Conservation (phyloP, 1,140 invertebrate genomes). For the Calephelis nemesis region DNA sequence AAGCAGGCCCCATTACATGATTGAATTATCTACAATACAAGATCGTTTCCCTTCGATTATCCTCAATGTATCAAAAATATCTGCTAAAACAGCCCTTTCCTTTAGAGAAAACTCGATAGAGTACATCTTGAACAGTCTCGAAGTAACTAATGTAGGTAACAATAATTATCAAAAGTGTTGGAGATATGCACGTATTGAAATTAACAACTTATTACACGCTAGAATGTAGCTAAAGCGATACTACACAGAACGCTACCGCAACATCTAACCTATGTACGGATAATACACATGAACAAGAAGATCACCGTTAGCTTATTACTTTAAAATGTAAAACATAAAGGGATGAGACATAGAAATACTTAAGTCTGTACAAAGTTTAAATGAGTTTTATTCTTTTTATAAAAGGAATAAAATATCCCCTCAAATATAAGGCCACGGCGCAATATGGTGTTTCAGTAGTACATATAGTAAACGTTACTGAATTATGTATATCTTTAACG, state of each 20-base stretch:
- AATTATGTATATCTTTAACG: constrained; percentile 58
- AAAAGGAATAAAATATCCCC: constrained; percentile 72
- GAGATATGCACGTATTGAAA: constrained; percentile 76
- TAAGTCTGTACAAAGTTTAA: constrained; percentile 66
- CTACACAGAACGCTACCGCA: constrained; percentile 63
- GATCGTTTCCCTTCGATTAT: constrained; percentile 74
- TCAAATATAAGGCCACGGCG: constrained; percentile 77
- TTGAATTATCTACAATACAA: constrained; percentile 52
- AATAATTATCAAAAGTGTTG: constrained; percentile 68
- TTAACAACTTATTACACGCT: constrained; percentile 61
- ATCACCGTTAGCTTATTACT: constrained; percentile 59
- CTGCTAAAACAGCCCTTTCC: constrained; percentile 77
- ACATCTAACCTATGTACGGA: constrained; percentile 65
- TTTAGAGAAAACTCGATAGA: constrained; percentile 76
- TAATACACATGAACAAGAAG: constrained; percentile 47
- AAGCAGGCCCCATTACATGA: constrained; percentile 33
- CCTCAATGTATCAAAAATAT: constrained; percentile 78
- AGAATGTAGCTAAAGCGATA: constrained; percentile 68
- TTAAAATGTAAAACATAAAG: constrained; percentile 49
- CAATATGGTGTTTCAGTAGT: constrained; percentile 77
- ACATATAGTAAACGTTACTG: constrained; percentile 67
- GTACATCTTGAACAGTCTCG: constrained; percentile 76
- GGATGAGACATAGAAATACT: constrained; percentile 52
- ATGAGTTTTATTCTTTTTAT: constrained; percentile 53
- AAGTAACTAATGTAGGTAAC: constrained; percentile 78